phyloP scores from a whole-genome alignment of 1,140 invertebrate species.

The Drosophila truncata region DNA sequence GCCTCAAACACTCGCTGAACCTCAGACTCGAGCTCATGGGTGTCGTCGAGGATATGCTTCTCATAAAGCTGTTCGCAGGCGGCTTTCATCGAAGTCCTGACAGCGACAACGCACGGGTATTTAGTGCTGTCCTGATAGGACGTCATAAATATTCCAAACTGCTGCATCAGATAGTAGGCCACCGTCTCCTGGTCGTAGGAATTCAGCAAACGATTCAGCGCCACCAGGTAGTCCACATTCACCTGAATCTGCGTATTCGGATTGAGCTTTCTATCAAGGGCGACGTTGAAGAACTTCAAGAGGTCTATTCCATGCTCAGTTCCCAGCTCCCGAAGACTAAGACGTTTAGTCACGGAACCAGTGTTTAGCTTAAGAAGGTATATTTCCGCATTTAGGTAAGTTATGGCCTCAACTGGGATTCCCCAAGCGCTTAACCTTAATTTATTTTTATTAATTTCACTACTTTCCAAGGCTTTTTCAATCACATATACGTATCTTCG shows the following conservation, averaged over 20 bases:
- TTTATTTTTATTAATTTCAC: too few relatives aligned
- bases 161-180: not conserved
- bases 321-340: not conserved
- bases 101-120: not conserved
- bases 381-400: accelerated
- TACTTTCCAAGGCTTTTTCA: too few relatives aligned
- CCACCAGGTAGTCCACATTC: not conserved
- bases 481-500: not conserved
- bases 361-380: not conserved
- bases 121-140: not conserved
- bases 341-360: too few relatives aligned
- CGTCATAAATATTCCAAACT: not conserved
- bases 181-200: not conserved
- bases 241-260: not conserved
- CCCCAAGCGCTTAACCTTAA: not conserved
- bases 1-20: not conserved
- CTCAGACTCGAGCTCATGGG: not conserved
- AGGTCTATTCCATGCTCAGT: not conserved
- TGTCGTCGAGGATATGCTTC: not conserved
- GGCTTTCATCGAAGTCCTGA: not conserved
- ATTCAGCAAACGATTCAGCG: not conserved
- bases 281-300: not conserved
- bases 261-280: not conserved
- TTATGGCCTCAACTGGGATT: not conserved
- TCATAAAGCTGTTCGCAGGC: not conserved